Conservation (phyloP, 1,140 invertebrate genomes). For the Orchestia grillus region DNA sequence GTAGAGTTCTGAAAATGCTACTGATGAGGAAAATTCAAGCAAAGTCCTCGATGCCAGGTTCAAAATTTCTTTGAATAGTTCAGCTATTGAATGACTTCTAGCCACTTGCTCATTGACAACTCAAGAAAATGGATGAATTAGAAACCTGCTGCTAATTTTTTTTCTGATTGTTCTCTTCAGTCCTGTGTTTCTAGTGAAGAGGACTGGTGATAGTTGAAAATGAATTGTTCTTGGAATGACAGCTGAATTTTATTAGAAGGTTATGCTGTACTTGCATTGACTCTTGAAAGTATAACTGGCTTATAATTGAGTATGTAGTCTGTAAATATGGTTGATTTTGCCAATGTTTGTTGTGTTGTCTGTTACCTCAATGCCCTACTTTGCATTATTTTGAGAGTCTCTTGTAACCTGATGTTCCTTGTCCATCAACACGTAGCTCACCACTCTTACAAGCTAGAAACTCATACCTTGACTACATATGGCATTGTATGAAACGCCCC, state of each 20-base stretch:
- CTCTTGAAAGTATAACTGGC: neutral
- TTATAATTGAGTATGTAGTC: neutral
- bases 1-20: too few species aligned
- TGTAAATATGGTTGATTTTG: neutral
- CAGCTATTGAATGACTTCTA: too few species aligned
- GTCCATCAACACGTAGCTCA: neutral
- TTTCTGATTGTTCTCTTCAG: too few species aligned
- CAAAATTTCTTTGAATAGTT: too few species aligned
- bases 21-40: too few species aligned
- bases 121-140: too few species aligned
- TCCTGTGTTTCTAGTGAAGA: too few species aligned
- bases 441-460: neutral
- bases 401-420: neutral
- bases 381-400: neutral
- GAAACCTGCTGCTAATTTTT: too few species aligned
- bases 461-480: too few species aligned
- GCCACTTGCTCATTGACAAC: too few species aligned
- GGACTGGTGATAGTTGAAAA: neutral
- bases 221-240: neutral
- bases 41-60: too few species aligned
- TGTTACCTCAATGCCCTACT: neutral
- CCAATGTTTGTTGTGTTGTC: neutral
- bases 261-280: neutral
- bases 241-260: neutral
- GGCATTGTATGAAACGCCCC: too few species aligned